phyloP scores from a whole-genome alignment of 1,140 invertebrate genomes.

The Drosophila melanogaster region Release_6_plus_ISO1_MT NT_033777.3:31372001-31372500 shows the following conservation, averaged over 20 bases:
- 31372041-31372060: slow-evolving; percentile 46
- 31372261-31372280: slow-evolving; percentile 19
- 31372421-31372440: background rate
- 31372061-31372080: slow-evolving; percentile 40
- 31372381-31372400: background rate
- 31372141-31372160: slow-evolving; percentile 52
- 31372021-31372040: slow-evolving; percentile 38
- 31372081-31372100: slow-evolving; percentile 48
- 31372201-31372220: slow-evolving; percentile 24
- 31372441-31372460: background rate
- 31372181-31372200: slow-evolving; percentile 35
- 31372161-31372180: slow-evolving; percentile 48
- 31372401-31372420: background rate
- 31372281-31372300: slow-evolving; percentile 5
- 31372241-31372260: slow-evolving; percentile 13
- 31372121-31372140: slow-evolving; percentile 45
- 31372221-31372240: slow-evolving; percentile 10
- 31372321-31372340: no score
- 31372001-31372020: slow-evolving; percentile 25
- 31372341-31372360: no score
- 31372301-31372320: background rate
- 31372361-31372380: background rate
- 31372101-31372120: slow-evolving; percentile 37
- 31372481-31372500: background rate
- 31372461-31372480: background rate